Conservation (phyloP, 2,113 vertebrate genomes). For the Grus americana region DNA sequence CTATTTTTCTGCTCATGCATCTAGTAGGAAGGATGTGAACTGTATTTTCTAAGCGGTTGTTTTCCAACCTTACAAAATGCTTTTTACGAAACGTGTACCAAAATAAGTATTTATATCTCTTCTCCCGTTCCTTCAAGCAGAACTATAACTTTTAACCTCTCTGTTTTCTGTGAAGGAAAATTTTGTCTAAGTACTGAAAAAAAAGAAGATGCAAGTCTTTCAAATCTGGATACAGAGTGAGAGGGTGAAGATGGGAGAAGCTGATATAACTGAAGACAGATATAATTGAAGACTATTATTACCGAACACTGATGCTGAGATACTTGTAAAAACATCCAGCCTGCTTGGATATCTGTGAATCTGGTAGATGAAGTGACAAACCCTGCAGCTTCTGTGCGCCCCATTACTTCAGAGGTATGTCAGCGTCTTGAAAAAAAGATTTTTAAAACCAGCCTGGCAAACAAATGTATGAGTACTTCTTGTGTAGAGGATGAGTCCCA, state of each 20-base stretch:
- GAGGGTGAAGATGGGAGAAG: not conserved
- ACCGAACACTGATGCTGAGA: not conserved
- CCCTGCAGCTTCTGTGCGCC: not conserved
- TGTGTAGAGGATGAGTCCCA: not conserved
- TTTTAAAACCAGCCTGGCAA: not conserved
- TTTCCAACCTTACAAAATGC: not conserved
- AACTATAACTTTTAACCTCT: not conserved
- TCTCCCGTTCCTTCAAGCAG: not conserved
- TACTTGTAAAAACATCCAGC: not conserved
- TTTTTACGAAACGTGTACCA: not conserved
- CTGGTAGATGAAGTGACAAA: not conserved
- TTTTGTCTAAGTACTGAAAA: not conserved
- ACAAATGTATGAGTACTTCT: not conserved
- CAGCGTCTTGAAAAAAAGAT: not conserved
- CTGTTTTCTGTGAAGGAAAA: not conserved
- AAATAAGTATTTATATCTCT: not conserved
- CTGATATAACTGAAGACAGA: not conserved
- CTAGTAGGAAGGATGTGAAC: not conserved
- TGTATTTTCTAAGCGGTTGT: not conserved
- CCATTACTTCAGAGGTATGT: not conserved
- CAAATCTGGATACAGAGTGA: not conserved
- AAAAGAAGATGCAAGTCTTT: not conserved
- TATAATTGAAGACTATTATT: not conserved
- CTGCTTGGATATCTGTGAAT: not conserved
- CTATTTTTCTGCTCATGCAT: not conserved